Evolutionary conservation across 2,888 invertebrate species (phyloP).

Genomic region (Agrenia bidenticulata): DNA sequence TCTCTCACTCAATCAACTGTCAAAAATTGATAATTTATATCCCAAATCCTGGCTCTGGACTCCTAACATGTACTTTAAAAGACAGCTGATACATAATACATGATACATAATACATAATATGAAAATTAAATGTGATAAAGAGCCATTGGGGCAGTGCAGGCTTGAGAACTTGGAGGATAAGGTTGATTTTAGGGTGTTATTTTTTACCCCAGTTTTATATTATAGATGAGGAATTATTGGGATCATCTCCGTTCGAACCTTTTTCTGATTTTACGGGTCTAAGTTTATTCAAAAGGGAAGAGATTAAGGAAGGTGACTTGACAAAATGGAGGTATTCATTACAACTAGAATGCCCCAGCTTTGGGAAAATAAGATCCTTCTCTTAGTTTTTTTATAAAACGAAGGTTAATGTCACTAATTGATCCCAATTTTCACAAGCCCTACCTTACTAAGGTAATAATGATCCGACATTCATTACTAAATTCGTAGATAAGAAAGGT

Average conservation of each 20-base stretch:
- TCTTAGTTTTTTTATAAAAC: not conserved
- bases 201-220: no score
- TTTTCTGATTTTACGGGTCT: slow-evolving; percentile 8
- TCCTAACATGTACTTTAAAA: slow-evolving; percentile 12
- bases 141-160: slow-evolving; percentile 16
- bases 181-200: no score
- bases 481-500: no score
- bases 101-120: no score
- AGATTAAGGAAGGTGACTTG: slow-evolving; percentile 23
- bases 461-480: no score
- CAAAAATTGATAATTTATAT: slow-evolving; percentile 29
- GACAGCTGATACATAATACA: slow-evolving; percentile 19
- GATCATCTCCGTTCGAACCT: not conserved
- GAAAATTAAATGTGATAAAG: slow-evolving; percentile 19
- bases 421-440: slow-evolving; percentile 34
- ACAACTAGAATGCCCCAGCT: not conserved
- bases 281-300: slow-evolving; percentile 11
- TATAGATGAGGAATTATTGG: no score
- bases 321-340: slow-evolving; percentile 9
- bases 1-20: slow-evolving; percentile 29
- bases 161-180: not conserved
- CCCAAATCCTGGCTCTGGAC: slow-evolving; percentile 8
- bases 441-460: not conserved
- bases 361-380: not conserved
- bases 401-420: slow-evolving; percentile 42